A percentile compares a stretch with the other conserved stretches of the same genome.
phyloP scores from a whole-genome alignment of 2,113 vertebrate species.

The Sprattus sprattus region DNA sequence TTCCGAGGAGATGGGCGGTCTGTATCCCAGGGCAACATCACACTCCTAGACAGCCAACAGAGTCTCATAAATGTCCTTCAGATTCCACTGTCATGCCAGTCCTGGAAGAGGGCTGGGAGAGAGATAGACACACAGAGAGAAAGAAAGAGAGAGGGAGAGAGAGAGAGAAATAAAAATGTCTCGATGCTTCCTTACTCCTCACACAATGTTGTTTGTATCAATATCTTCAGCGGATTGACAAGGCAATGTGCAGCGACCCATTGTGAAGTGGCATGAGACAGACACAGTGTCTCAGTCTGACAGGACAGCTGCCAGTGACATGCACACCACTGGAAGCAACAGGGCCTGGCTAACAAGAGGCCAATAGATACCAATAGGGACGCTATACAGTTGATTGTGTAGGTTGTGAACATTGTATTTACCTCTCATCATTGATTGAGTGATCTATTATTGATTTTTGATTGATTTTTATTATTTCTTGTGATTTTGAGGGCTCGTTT shows the following conservation, averaged over 20 bases:
- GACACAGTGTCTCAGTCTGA: constrained; percentile 22
- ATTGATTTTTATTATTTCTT: no score
- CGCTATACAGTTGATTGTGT: background rate
- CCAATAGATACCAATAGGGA: background rate
- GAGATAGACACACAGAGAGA: background rate
- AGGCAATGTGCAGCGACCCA: background rate
- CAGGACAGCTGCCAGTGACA: constrained; percentile 9
- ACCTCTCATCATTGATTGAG: no score
- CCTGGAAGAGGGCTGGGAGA: background rate
- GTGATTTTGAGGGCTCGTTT: no score
- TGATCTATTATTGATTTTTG: no score
- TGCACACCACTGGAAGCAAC: background rate
- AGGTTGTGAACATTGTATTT: background rate
- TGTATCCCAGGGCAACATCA: background rate
- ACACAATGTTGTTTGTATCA: constrained; percentile 9
- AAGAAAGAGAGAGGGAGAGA: background rate
- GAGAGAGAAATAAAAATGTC: background rate
- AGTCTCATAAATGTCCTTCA: constrained; percentile 1
- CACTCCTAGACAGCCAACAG: background rate
- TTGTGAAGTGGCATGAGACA: constrained; percentile 10
- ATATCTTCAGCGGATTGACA: background rate
- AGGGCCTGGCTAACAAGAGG: background rate
- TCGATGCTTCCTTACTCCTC: background rate
- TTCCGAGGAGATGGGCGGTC: background rate
- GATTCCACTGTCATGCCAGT: background rate